Evolutionary conservation across 2,888 invertebrate genomes (phyloP).

Genomic region (Nomada flava): DNA sequence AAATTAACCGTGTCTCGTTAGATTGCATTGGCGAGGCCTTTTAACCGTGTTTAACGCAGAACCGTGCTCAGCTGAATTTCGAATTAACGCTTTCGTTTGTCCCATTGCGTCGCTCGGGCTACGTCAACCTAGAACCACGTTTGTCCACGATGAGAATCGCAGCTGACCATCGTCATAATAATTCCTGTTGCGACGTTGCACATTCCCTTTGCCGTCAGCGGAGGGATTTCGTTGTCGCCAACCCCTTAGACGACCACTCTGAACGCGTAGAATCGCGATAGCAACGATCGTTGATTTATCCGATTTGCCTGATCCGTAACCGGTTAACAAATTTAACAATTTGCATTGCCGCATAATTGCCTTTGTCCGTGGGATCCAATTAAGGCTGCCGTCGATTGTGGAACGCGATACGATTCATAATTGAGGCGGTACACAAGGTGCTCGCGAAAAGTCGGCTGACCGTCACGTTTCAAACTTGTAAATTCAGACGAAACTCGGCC

Average conservation of each 20-base stretch:
- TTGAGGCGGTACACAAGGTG: conserved; percentile 8
- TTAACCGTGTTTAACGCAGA: neutral
- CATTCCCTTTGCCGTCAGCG: conserved; percentile 26
- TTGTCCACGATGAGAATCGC: conserved; percentile 35
- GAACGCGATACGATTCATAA: conserved; percentile 36
- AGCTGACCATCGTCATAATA: conserved; percentile 38
- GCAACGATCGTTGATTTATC: conserved; percentile 29
- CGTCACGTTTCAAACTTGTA: neutral
- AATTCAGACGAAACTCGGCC: conserved; percentile 29
- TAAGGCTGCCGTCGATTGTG: conserved; percentile 50
- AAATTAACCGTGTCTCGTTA: conserved; percentile 38
- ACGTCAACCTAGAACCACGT: neutral
- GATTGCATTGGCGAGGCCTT: conserved; percentile 24
- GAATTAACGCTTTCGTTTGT: conserved; percentile 61
- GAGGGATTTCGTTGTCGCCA: conserved; percentile 13
- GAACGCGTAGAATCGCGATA: too few relatives aligned
- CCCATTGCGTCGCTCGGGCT: conserved; percentile 17
- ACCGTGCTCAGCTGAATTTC: conserved; percentile 31
- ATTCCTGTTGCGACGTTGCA: conserved; percentile 20
- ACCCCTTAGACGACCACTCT: neutral
- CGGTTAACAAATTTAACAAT: neutral
- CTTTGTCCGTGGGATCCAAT: conserved; percentile 49
- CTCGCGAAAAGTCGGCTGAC: conserved; percentile 23
- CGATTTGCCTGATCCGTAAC: conserved; percentile 20
- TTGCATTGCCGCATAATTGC: conserved; percentile 26